Conservation (phyloP, 2,797 vertebrate species). For the Pseudochaenichthys georgianus region DNA sequence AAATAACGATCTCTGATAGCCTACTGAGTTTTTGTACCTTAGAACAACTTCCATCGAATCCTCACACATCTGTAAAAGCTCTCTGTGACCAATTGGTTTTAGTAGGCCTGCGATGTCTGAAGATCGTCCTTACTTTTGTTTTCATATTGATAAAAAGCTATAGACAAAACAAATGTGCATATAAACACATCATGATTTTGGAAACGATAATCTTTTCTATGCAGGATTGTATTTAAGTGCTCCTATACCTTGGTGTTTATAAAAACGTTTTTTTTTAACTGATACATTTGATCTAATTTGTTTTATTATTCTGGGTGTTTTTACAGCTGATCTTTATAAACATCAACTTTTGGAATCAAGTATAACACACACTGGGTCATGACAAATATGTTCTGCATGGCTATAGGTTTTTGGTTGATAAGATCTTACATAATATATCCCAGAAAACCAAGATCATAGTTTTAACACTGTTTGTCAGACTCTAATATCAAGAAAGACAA, state of each 20-base stretch:
- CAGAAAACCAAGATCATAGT: conserved; percentile 1
- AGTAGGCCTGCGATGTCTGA: neutral
- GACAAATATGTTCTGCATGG: neutral
- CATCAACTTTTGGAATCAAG: neutral
- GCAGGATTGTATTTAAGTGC: neutral
- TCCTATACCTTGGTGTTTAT: neutral
- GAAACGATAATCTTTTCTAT: neutral
- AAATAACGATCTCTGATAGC: too few relatives aligned
- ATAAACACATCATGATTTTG: neutral
- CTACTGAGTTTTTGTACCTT: too few relatives aligned
- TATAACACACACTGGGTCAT: neutral
- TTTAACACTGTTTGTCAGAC: neutral
- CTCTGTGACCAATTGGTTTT: neutral
- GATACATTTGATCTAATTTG: neutral
- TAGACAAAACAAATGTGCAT: neutral
- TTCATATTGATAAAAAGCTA: neutral
- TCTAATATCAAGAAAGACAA: conserved; percentile 11
- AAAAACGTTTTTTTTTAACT: neutral
- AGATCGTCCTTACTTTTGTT: neutral
- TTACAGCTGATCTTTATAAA: conserved; percentile 11
- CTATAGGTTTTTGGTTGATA: neutral
- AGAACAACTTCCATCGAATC: neutral
- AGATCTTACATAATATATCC: neutral
- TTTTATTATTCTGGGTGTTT: conserved; percentile 8
- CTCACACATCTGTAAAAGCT: neutral